Percentiles rank a stretch among this genome's conserved stretches.
Conservation (phyloP, 2,113 vertebrate genomes). For the Nesospiza acunhae region DNA sequence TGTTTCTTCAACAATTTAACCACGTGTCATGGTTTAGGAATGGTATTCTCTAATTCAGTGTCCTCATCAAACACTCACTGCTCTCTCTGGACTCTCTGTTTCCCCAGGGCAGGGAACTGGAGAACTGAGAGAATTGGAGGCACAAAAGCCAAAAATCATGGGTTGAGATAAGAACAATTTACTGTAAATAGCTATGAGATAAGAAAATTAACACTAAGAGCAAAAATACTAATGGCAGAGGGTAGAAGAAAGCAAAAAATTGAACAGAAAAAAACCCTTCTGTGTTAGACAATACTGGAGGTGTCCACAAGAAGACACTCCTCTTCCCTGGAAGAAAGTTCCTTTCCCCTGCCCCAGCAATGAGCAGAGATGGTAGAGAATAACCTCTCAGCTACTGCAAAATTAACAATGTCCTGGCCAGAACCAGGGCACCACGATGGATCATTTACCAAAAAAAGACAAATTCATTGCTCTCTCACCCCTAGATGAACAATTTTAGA, state of each 20-base stretch:
- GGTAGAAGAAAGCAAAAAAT: not conserved
- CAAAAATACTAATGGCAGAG: not conserved
- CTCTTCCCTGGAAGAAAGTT: not conserved
- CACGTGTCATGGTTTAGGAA: not conserved
- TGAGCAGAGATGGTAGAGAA: not conserved
- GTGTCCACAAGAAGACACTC: not conserved
- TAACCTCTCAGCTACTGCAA: not conserved
- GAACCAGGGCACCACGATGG: not conserved
- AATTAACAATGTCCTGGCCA: not conserved
- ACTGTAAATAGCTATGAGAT: not conserved
- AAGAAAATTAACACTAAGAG: not conserved
- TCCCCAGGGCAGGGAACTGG: accelerated
- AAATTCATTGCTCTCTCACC: not conserved
- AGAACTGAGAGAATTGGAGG: not conserved
- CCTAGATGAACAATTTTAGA: not conserved
- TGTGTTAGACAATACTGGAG: not conserved
- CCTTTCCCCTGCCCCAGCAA: not conserved
- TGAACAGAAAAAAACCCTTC: not conserved
- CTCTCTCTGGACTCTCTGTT: not conserved
- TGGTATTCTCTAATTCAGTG: not conserved
- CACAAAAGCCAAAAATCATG: not conserved
- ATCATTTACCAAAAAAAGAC: not conserved
- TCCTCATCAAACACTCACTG: no score
- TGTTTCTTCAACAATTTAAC: not conserved
- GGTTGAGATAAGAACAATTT: not conserved